Conservation (phyloP, 2,888 invertebrate species). For the Ethmia dodecea region DNA sequence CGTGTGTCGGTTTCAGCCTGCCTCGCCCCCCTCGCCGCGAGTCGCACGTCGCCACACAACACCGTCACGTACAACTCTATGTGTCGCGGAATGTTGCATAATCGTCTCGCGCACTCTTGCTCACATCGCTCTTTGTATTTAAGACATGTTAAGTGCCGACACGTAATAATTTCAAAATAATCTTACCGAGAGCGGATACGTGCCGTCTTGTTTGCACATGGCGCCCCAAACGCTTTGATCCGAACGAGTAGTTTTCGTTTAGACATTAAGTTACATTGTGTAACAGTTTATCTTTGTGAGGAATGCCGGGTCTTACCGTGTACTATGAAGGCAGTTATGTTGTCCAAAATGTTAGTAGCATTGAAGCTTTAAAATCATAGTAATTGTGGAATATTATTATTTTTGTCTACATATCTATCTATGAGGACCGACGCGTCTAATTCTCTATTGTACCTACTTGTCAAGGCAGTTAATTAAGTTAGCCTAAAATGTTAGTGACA, state of each 20-base stretch:
- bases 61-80: slow-evolving; percentile 28
- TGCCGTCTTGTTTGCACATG: slow-evolving; percentile 22
- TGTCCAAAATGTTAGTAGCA: too few relatives aligned
- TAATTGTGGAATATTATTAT: too few relatives aligned
- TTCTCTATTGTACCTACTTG: too few relatives aligned
- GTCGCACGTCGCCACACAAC: slow-evolving; percentile 11
- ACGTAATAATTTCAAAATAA: slow-evolving; percentile 47
- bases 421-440: too few relatives aligned
- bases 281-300: slow-evolving; percentile 14
- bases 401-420: too few relatives aligned
- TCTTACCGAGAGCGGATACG: slow-evolving; percentile 23
- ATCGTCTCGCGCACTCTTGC: slow-evolving; percentile 41
- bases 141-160: slow-evolving; percentile 49
- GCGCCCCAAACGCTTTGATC: slow-evolving; percentile 22
- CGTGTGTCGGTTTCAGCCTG: slow-evolving; percentile 24
- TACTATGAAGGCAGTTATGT: not conserved
- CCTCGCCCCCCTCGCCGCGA: slow-evolving; percentile 26
- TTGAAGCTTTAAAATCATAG: too few relatives aligned
- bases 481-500: too few relatives aligned
- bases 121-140: slow-evolving; percentile 53
- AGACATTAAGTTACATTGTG: slow-evolving; percentile 13
- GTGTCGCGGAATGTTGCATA: slow-evolving; percentile 42
- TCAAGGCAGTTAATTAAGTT: too few relatives aligned
- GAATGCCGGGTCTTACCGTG: not conserved
- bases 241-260: slow-evolving; percentile 6